Conservation (phyloP, 1,140 invertebrate species). For the Tribolium castaneum region DNA sequence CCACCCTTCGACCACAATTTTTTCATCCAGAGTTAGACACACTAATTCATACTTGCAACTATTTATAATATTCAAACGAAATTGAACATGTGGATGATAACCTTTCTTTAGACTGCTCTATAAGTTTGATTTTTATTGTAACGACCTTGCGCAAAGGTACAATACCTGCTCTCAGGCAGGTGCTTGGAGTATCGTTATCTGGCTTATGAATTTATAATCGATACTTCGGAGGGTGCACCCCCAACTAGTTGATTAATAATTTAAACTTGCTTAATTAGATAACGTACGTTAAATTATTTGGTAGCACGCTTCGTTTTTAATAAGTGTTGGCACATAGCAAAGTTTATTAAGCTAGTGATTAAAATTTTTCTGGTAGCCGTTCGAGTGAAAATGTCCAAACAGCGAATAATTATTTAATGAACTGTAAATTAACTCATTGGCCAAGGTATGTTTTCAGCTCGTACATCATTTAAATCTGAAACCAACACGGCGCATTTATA, state of each 20-base stretch:
- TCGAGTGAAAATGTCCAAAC: background rate
- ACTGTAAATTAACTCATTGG: slow-evolving; percentile 13
- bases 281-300: slow-evolving; percentile 21
- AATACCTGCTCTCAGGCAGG: background rate
- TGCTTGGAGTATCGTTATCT: slow-evolving; percentile 11
- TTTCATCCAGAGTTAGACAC: too few species aligned
- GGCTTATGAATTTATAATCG: slow-evolving; percentile 19
- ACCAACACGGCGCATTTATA: background rate
- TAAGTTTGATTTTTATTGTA: background rate
- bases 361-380: background rate
- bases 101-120: background rate
- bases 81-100: too few species aligned
- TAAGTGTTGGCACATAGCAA: slow-evolving; percentile 1
- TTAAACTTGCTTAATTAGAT: slow-evolving; percentile 32
- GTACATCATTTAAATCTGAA: slow-evolving; percentile 26
- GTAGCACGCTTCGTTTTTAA: slow-evolving; percentile 1
- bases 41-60: too few species aligned
- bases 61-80: too few species aligned
- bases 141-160: background rate
- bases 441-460: background rate
- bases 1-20: background rate
- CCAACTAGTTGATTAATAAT: slow-evolving; percentile 18
- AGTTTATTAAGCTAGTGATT: slow-evolving; percentile 13
- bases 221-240: slow-evolving; percentile 1
- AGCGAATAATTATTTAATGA: slow-evolving; percentile 16